Percentiles rank a stretch among this genome's conserved stretches.
phyloP scores from a whole-genome alignment of 92 coral and sea anemone species.

The Epizoanthus ramosus region DNA sequence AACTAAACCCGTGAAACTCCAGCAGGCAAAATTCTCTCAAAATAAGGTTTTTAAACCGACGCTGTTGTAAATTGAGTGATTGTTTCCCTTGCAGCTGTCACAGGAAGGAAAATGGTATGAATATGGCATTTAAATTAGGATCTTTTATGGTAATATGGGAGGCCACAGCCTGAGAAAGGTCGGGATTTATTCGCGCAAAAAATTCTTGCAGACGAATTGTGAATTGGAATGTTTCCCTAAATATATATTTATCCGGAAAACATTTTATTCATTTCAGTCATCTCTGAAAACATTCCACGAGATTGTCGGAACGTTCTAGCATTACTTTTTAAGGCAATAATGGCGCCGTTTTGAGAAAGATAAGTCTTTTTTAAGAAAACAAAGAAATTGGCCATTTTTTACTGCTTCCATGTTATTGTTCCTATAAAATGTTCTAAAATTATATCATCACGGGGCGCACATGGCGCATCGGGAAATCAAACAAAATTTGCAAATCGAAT shows the following conservation, averaged over 20 bases:
- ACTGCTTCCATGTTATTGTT: background rate
- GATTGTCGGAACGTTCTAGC: background rate
- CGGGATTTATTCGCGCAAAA: background rate
- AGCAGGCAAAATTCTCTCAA: background rate
- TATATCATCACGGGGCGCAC: background rate
- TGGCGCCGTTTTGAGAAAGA: background rate
- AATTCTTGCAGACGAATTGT: background rate
- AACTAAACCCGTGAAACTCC: background rate
- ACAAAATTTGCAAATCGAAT: background rate
- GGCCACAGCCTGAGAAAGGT: background rate
- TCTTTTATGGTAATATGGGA: background rate
- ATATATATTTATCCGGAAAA: background rate
- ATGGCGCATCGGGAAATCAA: background rate
- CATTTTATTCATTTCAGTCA: background rate
- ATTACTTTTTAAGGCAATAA: constrained; percentile 11
- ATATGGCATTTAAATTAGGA: background rate
- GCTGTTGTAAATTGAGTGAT: constrained; percentile 3
- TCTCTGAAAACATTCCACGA: background rate
- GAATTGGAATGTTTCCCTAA: background rate
- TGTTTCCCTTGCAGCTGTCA: constrained; percentile 23
- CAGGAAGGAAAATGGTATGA: constrained; percentile 11
- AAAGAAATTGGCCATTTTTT: background rate
- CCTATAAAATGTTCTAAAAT: background rate
- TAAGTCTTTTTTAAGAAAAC: background rate
- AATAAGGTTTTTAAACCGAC: constrained; percentile 2